phyloP scores from a whole-genome alignment of 1,140 invertebrate genomes.

The Diploscapter pachys region DNA sequence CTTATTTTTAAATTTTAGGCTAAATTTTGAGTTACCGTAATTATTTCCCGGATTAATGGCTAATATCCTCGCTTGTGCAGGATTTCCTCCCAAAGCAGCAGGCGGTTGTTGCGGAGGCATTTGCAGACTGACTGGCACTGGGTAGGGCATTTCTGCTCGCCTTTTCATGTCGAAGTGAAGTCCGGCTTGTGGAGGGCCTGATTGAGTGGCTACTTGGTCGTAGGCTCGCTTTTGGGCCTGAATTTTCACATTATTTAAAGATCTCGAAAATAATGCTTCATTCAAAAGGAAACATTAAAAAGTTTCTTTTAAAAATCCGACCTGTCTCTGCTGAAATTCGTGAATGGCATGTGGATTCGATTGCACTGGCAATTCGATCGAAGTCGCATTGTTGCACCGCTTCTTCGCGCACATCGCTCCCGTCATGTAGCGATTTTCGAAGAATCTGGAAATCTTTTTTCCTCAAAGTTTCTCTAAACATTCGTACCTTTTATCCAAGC shows the following conservation, averaged over 20 bases:
- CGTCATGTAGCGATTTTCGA: constrained; percentile 57
- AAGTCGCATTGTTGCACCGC: constrained; percentile 56
- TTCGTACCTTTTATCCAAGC: constrained; percentile 50
- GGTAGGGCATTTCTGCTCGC: constrained; percentile 8
- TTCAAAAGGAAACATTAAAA: too few relatives aligned
- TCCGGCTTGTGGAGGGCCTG: not conserved
- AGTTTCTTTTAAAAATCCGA: not conserved
- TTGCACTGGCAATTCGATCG: constrained; percentile 43
- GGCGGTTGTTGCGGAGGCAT: too few relatives aligned
- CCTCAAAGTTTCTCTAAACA: not conserved
- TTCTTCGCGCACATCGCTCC: constrained; percentile 58
- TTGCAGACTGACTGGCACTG: too few relatives aligned
- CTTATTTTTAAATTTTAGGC: too few relatives aligned
- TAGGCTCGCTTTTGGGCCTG: constrained; percentile 19
- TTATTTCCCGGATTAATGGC: too few relatives aligned
- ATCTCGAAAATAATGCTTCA: too few relatives aligned
- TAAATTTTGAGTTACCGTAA: too few relatives aligned
- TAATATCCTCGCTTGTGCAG: too few relatives aligned
- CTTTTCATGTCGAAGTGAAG: constrained; percentile 19
- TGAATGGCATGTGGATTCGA: constrained; percentile 11
- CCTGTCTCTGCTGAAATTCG: constrained; percentile 12
- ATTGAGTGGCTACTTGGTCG: constrained; percentile 13
- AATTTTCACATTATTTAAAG: not conserved
- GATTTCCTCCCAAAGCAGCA: too few relatives aligned
- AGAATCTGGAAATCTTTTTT: constrained; percentile 43